Conservation (phyloP, 2,797 vertebrate species). For the Sphenopsis melanotis region DNA sequence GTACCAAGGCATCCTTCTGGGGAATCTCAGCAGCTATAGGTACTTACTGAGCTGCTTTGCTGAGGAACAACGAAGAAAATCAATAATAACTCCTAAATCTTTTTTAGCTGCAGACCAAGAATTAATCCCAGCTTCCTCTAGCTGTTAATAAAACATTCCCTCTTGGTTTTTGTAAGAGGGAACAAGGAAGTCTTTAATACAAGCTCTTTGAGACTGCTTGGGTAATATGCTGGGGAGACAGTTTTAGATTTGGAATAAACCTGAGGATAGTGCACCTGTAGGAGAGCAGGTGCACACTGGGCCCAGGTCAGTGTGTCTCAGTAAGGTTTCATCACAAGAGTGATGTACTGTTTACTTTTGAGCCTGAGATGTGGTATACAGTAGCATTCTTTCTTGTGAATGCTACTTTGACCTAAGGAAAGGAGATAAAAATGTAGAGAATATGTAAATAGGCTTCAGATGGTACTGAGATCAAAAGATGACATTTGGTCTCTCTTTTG, state of each 20-base stretch:
- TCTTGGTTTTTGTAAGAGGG: not conserved
- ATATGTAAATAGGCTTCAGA: not conserved
- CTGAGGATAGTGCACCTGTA: not conserved
- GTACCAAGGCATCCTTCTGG: conserved; percentile 1
- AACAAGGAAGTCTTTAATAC: not conserved
- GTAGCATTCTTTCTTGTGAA: not conserved
- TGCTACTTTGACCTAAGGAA: not conserved
- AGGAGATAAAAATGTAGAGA: not conserved
- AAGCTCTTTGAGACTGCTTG: not conserved
- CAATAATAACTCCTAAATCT: not conserved
- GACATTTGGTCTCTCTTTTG: not conserved
- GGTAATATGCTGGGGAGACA: not conserved
- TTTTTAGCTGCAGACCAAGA: not conserved
- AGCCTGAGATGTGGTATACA: not conserved
- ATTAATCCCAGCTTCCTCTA: not conserved
- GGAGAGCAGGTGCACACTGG: not conserved
- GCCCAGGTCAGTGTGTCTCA: not conserved
- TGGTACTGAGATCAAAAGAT: not conserved
- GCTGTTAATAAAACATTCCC: not conserved
- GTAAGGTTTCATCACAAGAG: not conserved
- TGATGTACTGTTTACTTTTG: not conserved
- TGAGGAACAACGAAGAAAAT: not conserved
- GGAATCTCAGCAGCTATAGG: not conserved
- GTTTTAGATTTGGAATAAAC: not conserved
- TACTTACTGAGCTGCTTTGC: not conserved